Evolutionary conservation across 2,888 invertebrate species (phyloP), one percentile per base, ranked within the genome.

Genomic region (Quadroppia sp.): DNA sequence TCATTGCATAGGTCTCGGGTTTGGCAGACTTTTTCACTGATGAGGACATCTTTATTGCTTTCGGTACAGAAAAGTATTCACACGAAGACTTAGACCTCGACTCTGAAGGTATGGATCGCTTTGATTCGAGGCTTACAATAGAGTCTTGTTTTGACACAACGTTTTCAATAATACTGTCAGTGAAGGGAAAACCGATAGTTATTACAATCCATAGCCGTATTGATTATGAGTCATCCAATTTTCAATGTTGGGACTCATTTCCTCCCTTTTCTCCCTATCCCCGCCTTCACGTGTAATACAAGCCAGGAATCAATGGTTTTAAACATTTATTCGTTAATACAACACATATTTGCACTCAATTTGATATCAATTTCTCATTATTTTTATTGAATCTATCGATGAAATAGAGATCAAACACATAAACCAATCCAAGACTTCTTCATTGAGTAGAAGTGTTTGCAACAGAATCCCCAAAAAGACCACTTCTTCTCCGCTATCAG

Each of bases 61-160:
- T 95, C 82, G 97, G 97, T 53, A 20, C 90, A 77, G 98, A 98
- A 82, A 88, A 89, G 80, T 88, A 88, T 74, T 87, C 87, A 76
- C 88, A 88, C 77, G 95, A 95, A 81, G 97, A 98, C 83, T 95
- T 97, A 81, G 93, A 94, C 82, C 86, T 98, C 75, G 95, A 95
- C 83, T 88, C 90, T 77, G 95, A 95, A 83, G 97, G 96, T 92
- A 90, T 82, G 86, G 20, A 28, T 56, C 7, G 2, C 15, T 28
- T 56, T 20, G 25, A 53, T 53, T n/a, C n/a, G 53, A 2, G 23
- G 13, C 28, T 13, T 7, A 50, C 50, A 50, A 20, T 53, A 13
- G 32, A 61, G 61, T 32, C 30, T 61, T 61, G 61, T 61, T 61
- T 61, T 56, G 25, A 56, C 25, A 48, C 11, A 23, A 48, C 69